Evolutionary conservation across 1,140 invertebrate species (phyloP).

Genomic region (Plodia interpunctella): DNA sequence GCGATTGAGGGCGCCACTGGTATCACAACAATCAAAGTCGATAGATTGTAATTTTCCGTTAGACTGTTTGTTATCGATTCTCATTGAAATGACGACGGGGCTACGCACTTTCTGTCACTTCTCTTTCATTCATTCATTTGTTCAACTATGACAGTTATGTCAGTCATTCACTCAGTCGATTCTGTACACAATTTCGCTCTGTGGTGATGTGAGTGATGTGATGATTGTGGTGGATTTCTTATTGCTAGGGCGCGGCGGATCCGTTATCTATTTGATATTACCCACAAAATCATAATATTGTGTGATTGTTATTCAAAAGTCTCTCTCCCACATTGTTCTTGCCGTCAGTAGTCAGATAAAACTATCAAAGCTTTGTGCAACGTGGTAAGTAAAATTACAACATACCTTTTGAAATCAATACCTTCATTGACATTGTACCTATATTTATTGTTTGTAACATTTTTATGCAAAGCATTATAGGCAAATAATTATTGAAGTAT

Average conservation of each 20-base stretch:
- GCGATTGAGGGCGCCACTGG: too few species aligned
- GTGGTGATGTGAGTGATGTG: conserved; percentile 22
- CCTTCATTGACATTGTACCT: conserved; percentile 8
- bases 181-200: background rate
- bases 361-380: conserved; percentile 11
- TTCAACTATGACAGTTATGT: too few species aligned
- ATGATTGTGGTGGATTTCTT: conserved; percentile 31
- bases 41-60: too few species aligned
- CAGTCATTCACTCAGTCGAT: too few species aligned
- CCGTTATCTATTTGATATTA: conserved; percentile 41
- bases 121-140: too few species aligned
- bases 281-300: conserved; percentile 22
- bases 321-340: background rate
- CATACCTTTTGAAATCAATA: conserved; percentile 34
- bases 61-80: too few species aligned
- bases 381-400: conserved; percentile 13
- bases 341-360: conserved; percentile 5
- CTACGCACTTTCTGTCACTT: too few species aligned
- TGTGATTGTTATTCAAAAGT: background rate
- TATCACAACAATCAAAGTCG: too few species aligned
- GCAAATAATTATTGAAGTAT: too few species aligned
- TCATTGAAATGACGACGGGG: too few species aligned
- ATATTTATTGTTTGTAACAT: too few species aligned
- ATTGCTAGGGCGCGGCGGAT: conserved; percentile 60
- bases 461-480: too few species aligned